Percentiles rank a stretch among this genome's conserved stretches.
Evolutionary conservation across 2,888 invertebrate genomes (phyloP).

Genomic region (Bugula neritina): DNA sequence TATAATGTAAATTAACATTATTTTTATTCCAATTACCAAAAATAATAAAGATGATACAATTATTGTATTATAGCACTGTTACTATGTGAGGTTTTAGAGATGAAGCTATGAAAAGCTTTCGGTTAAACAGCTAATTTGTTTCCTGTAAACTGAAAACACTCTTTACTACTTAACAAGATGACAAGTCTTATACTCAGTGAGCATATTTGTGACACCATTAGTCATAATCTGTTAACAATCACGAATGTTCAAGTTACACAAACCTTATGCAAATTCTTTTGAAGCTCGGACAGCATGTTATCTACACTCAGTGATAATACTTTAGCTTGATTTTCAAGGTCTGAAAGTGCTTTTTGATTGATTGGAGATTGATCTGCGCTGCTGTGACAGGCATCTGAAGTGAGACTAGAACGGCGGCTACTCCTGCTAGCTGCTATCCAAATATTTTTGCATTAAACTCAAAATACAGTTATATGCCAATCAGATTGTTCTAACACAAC

Average conservation of each 20-base stretch:
- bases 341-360: neutral
- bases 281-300: constrained; percentile 13
- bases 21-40: no score
- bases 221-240: no score
- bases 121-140: no score
- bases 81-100: constrained; percentile 24
- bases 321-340: constrained; percentile 15
- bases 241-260: no score
- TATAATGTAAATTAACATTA: no score
- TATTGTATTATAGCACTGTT: neutral
- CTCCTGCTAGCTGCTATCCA: neutral
- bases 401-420: constrained; percentile 5
- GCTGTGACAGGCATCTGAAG: constrained; percentile 1
- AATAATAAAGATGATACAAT: neutral
- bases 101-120: no score
- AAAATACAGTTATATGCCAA: neutral
- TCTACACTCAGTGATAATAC: neutral
- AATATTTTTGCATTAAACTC: neutral
- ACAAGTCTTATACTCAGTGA: no score
- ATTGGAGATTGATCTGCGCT: neutral
- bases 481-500: neutral
- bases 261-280: constrained; percentile 23
- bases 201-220: no score
- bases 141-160: no score
- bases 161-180: no score